Evolutionary conservation across 2,888 invertebrate species (phyloP), one percentile per base, ranked within the genome.

Genomic region (Agonopterix subpropinquella): DNA sequence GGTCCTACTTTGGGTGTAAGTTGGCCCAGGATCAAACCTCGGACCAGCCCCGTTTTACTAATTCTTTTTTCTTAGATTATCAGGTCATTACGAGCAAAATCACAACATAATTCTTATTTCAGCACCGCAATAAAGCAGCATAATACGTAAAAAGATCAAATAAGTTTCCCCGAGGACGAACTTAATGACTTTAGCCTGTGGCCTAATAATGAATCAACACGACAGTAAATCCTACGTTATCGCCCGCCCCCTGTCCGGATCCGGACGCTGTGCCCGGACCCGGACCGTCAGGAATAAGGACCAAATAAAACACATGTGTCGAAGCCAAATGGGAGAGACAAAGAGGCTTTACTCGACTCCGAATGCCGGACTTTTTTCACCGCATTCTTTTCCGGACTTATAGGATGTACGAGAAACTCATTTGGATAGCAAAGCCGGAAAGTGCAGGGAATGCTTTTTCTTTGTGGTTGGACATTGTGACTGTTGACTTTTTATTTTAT

Each of bases 261-360:
- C 47, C 42, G 35, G 42, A 11, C 36, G 13, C 11, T 28, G 8
- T 11, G 42, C 42, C 11, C n/a, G 11, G 11, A n/a, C 9, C 37
- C 4, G 4, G 13, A 42, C 42, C 4, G n/a, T 36, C 43, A 11
- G 42, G 45, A 28, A 43, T 43, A n/a, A 45, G 39, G 41, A 35
- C 45, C 37, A 41, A 48, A 48, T 48, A 46, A 51, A 48, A 48
- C 51, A 51, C 48, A 51, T 51, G 45, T 51, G 48, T 48, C 51
- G 43, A 48, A 46, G 41, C 47, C 45, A 47, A 51, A 51, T 43
- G 41, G 36, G 45, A 28, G 41, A 37, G 46, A 51, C 48, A 51
- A 48, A 51, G 48, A 45, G 46, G 43, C 47, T 46, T 46, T 48
- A 18, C 36, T 44, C 44, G 50, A 44, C 44, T 41, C 41, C 42